phyloP scores from a whole-genome alignment of 2,113 vertebrate species.

The Thalassoma bifasciatum region DNA sequence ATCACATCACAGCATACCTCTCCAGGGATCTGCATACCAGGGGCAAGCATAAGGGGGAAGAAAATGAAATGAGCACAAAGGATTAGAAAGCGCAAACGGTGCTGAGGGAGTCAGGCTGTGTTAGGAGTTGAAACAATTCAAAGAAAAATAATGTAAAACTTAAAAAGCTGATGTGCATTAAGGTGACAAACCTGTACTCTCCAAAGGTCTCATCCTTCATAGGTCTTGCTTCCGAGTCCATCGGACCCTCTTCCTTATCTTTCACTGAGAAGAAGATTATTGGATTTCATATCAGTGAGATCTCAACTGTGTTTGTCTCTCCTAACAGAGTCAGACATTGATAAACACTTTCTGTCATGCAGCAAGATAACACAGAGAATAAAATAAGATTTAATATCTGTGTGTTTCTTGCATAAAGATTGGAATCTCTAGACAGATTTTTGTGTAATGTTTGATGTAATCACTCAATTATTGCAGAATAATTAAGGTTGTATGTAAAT shows the following conservation, averaged over 20 bases:
- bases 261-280: conserved; percentile 85
- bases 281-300: conserved; percentile 57
- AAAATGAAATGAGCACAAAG: conserved; percentile 66
- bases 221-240: conserved; percentile 91
- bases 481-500: conserved; percentile 16
- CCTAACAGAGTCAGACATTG: conserved; percentile 37
- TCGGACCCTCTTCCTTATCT: conserved; percentile 94
- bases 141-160: conserved; percentile 10
- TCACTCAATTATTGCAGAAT: neutral
- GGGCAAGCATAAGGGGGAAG: conserved; percentile 69
- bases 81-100: conserved; percentile 64
- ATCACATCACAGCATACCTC: conserved; percentile 86
- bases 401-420: neutral
- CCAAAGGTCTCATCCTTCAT: conserved; percentile 96
- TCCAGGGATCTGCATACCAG: conserved; percentile 91
- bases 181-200: conserved; percentile 89
- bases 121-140: conserved; percentile 28
- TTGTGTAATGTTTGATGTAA: neutral
- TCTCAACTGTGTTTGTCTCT: conserved; percentile 34
- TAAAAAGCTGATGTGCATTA: neutral
- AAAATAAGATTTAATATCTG: neutral
- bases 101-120: conserved; percentile 46
- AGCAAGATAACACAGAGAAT: conserved; percentile 40
- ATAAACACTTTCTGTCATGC: conserved; percentile 38
- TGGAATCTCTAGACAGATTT: neutral